Evolutionary conservation across 2,113 vertebrate species (phyloP).

Genomic region (Oophaga pumilio): DNA sequence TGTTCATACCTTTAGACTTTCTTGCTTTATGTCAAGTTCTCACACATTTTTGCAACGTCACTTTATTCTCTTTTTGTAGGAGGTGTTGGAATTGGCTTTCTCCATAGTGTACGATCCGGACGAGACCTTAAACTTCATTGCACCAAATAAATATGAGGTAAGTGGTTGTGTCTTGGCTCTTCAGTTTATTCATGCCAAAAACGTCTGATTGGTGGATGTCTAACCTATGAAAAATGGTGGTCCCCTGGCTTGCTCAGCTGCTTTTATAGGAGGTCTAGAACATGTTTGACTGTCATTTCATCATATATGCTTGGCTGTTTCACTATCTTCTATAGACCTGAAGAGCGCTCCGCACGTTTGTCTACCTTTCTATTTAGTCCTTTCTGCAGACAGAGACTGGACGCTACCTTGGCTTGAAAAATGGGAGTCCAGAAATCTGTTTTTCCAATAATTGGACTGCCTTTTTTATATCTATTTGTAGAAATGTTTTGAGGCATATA

Average conservation of each 20-base stretch:
- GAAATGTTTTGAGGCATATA: background rate
- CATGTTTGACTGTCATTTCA: too few species aligned
- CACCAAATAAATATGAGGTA: conserved; percentile 99
- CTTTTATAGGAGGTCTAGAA: too few species aligned
- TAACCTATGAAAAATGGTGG: too few species aligned
- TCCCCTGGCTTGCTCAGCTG: too few species aligned
- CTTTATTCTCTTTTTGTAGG: conserved; percentile 70
- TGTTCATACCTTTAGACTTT: background rate
- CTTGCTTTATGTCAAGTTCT: background rate
- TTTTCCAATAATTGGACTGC: background rate
- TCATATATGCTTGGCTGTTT: too few species aligned
- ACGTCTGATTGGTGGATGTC: too few species aligned
- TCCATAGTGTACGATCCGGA: conserved; percentile 96
- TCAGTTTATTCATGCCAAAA: background rate
- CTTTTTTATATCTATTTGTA: too few species aligned
- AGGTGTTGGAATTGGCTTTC: conserved; percentile 95
- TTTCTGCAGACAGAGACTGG: background rate
- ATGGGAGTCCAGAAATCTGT: background rate
- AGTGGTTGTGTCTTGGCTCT: conserved; percentile 31
- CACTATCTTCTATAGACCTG: too few species aligned
- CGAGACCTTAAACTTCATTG: conserved; percentile 97
- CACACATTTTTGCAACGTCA: background rate
- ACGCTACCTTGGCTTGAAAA: background rate
- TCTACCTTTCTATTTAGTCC: background rate
- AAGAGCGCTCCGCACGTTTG: background rate